Conservation (phyloP, 1,140 invertebrate genomes). For the Drosophila sturtevanti region DNA sequence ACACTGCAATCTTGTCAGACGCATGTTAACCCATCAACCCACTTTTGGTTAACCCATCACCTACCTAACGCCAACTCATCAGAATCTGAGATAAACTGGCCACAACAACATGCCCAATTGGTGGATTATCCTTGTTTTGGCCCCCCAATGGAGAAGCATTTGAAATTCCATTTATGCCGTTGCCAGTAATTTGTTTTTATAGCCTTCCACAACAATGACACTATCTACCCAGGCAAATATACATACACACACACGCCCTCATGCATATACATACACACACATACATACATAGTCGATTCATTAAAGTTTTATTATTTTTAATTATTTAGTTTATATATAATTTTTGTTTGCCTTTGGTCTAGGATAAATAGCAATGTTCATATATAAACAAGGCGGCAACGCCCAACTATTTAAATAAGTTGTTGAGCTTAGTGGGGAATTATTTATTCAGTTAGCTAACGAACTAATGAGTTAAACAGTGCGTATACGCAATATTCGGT, state of each 20-base stretch:
- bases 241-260: conserved; percentile 13
- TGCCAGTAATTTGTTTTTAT: conserved; percentile 50
- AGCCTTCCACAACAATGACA: conserved; percentile 24
- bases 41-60: conserved; percentile 25
- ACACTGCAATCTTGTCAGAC: conserved; percentile 47
- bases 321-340: conserved; percentile 53
- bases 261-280: neutral
- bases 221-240: too few species aligned
- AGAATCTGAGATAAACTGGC: conserved; percentile 41
- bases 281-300: conserved; percentile 7
- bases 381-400: conserved; percentile 37
- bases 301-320: conserved; percentile 69
- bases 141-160: conserved; percentile 19
- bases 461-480: conserved; percentile 42
- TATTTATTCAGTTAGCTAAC: conserved; percentile 22
- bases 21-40: conserved; percentile 26
- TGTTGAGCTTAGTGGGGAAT: conserved; percentile 7
- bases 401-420: neutral
- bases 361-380: neutral
- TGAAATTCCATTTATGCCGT: conserved; percentile 46
- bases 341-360: neutral
- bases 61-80: conserved; percentile 44
- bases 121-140: neutral
- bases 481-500: conserved; percentile 58
- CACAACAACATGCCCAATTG: conserved; percentile 16